These are phyloP conservation scores for Heteronetta atricapilla DNA, from an alignment of 2,113 vertebrate species.

Conservation along the genomic window DNA sequence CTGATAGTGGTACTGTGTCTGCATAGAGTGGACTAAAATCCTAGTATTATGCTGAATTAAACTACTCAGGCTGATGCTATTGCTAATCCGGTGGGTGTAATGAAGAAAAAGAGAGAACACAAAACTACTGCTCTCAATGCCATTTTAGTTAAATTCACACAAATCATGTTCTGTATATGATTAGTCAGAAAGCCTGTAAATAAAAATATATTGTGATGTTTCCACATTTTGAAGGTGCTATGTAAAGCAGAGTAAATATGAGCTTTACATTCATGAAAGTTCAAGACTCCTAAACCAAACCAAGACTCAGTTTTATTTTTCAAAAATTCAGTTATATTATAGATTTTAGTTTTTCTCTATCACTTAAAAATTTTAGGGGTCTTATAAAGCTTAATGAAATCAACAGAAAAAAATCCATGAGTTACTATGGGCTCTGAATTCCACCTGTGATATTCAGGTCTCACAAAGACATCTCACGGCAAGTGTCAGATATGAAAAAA, in stretches of 20 bases:
- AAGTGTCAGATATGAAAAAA: neutral
- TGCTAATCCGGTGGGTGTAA: neutral
- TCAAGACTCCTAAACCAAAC: neutral
- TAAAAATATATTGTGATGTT: conserved; percentile 1
- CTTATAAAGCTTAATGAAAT: neutral
- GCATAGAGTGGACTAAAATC: neutral
- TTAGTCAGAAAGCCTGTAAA: neutral
- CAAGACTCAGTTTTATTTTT: conserved; percentile 12
- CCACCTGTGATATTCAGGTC: neutral
- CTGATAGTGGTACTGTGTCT: neutral
- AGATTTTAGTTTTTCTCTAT: neutral
- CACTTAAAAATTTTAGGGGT: neutral
- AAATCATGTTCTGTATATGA: neutral
- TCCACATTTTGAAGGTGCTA: neutral
- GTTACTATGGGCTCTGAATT: neutral
- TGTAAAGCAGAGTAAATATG: neutral
- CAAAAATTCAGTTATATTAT: neutral
- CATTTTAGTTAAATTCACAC: neutral
- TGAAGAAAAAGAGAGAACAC: neutral
- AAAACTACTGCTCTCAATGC: neutral
- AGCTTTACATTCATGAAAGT: neutral
- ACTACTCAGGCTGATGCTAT: neutral
- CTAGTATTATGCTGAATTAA: neutral
- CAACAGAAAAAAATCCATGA: neutral
- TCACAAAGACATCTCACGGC: neutral